Conservation (phyloP, 2,888 invertebrate species). For the Tetheella fluctuosa region DNA sequence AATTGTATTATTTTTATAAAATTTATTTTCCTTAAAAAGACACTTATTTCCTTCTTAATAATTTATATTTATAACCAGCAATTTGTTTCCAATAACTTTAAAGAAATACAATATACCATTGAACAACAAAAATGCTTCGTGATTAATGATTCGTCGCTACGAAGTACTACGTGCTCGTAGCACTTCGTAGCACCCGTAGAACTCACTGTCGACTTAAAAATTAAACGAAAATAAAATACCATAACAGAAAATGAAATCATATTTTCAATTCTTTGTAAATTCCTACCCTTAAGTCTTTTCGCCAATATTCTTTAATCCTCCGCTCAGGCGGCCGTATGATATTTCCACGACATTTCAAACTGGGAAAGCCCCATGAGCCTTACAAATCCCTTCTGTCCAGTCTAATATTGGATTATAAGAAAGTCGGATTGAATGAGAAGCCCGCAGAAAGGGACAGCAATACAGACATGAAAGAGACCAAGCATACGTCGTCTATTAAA, state of each 20-base stretch:
- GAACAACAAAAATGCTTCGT: neutral
- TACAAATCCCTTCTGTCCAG: slow-evolving; percentile 68
- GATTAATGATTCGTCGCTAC: slow-evolving; percentile 3
- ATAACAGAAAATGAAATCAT: slow-evolving; percentile 26
- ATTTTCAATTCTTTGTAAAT: slow-evolving; percentile 31
- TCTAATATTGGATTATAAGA: slow-evolving; percentile 69
- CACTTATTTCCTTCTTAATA: neutral
- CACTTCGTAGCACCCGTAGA: slow-evolving; percentile 10
- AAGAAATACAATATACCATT: neutral
- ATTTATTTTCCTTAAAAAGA: neutral
- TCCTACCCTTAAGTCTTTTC: slow-evolving; percentile 40
- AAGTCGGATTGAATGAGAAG: slow-evolving; percentile 70
- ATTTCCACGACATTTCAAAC: slow-evolving; percentile 61
- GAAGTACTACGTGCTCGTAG: slow-evolving; percentile 14
- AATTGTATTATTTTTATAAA: too few species aligned
- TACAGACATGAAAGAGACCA: slow-evolving; percentile 38
- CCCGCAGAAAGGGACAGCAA: slow-evolving; percentile 47
- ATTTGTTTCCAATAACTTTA: neutral
- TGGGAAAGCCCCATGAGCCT: slow-evolving; percentile 41
- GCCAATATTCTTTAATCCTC: slow-evolving; percentile 61
- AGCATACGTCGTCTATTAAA: slow-evolving; percentile 61
- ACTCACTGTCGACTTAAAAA: neutral
- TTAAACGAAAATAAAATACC: slow-evolving; percentile 12
- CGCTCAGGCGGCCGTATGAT: slow-evolving; percentile 54
- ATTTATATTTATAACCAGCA: neutral